Base-by-base conservation (phyloP, 2,888 invertebrate species). In the Agrypnus murinus region DNA sequence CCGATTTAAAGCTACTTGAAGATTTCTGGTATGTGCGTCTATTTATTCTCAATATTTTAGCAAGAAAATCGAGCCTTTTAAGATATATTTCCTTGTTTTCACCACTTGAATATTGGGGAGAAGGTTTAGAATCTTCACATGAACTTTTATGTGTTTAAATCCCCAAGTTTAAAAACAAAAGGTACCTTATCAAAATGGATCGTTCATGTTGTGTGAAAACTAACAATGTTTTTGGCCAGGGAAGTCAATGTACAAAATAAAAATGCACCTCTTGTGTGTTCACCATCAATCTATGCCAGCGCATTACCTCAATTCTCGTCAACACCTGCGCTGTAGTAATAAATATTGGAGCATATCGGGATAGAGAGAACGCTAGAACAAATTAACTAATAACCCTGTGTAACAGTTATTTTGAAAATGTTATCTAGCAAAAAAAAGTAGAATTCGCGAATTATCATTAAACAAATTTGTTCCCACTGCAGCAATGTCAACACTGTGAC, bases 191-290 rank as follows among this genome's bases (percentile, higher is more conserved):
- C 31, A 12, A 31, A 32, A 50, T 19, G 8, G 10, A 50, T 50
- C 50, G 25, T 17, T 17, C 1, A 55, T 36, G 55, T 55, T 36
- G 55, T 12, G 19, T n/a, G 31, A 53, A 53, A 53, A 14, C 36
- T 55, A 17, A 32, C 15, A 40, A 7, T 7, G 40, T 12, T 12
- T 40, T 12, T 55, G 55, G 17, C 19, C 1, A 36, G 15, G 10
- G 36, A 25, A 55, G 55, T 38, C 55, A 55, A 36, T 38, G 55
- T 36, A 36, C 36, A 55, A 17, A 34, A 65, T 57, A 57, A 46
- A 65, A 65, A 65, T 65, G 55, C 65, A 58, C 25, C 57, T 65
- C 65, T 65, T 58, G 65, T 65, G 45, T 32, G 57, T 46, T 32
- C 17, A 31, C 34, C 45, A 65, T 65, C 57, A 65, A 65, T 65